Evolutionary conservation across 2,888 invertebrate species (phyloP).

Genomic region (Heteromurus nitidus): DNA sequence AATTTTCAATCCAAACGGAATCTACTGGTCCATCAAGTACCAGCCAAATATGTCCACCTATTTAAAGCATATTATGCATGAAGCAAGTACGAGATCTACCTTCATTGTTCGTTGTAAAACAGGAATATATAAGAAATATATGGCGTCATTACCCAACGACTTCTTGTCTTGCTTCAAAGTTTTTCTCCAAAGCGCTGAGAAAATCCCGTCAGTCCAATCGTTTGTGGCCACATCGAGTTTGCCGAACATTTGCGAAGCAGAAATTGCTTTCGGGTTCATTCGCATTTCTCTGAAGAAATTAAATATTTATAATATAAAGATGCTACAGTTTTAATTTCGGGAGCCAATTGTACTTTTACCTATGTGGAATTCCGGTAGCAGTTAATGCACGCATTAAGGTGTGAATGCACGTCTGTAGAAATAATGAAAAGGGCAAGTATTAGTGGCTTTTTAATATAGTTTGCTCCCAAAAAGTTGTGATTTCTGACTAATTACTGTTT

Average conservation of each 20-base stretch:
- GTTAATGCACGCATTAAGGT: slow-evolving; percentile 93
- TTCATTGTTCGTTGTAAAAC: neutral
- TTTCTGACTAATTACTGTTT: slow-evolving; percentile 78
- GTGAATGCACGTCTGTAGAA: slow-evolving; percentile 83
- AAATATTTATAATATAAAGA: neutral
- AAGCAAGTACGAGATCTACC: neutral
- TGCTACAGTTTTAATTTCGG: neutral
- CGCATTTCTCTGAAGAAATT: slow-evolving; percentile 87
- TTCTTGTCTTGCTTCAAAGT: slow-evolving; percentile 88
- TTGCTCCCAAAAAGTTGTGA: neutral
- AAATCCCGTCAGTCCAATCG: slow-evolving; percentile 99
- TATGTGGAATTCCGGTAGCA: slow-evolving; percentile 88
- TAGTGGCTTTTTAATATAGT: neutral
- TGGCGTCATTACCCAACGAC: slow-evolving; percentile 74
- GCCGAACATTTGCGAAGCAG: slow-evolving; percentile 98
- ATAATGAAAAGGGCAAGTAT: neutral
- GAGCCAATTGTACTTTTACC: slow-evolving; percentile 76
- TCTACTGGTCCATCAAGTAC: slow-evolving; percentile 97
- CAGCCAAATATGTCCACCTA: slow-evolving; percentile 91
- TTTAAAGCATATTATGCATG: slow-evolving; percentile 6
- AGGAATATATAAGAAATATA: neutral
- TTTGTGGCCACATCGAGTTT: slow-evolving; percentile 92
- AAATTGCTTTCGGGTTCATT: slow-evolving; percentile 99
- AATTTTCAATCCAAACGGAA: slow-evolving; percentile 98
- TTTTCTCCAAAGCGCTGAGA: slow-evolving; percentile 96